A percentile compares a stretch with the other conserved stretches of the same genome.
phyloP scores from a whole-genome alignment of 2,888 invertebrate genomes.

The Drosophila phalerata region DNA sequence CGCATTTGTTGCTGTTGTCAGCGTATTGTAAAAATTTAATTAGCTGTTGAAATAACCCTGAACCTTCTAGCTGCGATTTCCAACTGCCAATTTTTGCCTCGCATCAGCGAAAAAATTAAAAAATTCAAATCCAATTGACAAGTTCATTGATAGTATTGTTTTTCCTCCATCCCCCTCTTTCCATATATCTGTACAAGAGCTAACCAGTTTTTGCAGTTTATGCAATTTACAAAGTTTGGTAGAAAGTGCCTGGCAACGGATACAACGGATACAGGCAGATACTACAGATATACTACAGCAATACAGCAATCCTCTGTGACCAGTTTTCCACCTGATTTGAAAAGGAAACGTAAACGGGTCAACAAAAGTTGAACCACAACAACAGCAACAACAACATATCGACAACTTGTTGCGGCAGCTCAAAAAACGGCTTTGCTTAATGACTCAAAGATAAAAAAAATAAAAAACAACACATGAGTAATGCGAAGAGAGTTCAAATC shows the following conservation, averaged over 20 bases:
- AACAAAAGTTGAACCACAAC: constrained; percentile 46
- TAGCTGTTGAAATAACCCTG: constrained; percentile 74
- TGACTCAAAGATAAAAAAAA: constrained; percentile 45
- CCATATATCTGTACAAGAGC: background rate
- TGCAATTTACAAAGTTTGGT: constrained; percentile 62
- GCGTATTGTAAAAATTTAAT: constrained; percentile 70
- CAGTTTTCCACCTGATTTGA: constrained; percentile 72
- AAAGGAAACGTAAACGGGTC: constrained; percentile 73
- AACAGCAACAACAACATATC: constrained; percentile 17
- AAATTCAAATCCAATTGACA: constrained; percentile 71
- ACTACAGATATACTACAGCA: too few species aligned
- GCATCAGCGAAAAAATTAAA: constrained; percentile 45
- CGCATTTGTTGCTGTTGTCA: constrained; percentile 63
- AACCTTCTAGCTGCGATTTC: constrained; percentile 47
- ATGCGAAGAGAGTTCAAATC: constrained; percentile 51
- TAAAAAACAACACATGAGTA: constrained; percentile 46
- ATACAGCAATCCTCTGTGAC: constrained; percentile 43
- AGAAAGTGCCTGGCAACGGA: constrained; percentile 60
- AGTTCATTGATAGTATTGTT: constrained; percentile 69
- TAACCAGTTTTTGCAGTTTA: constrained; percentile 62
- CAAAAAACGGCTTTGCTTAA: constrained; percentile 30
- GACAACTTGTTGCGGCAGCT: constrained; percentile 54
- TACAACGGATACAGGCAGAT: constrained; percentile 17
- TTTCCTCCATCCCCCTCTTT: background rate
- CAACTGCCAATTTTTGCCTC: background rate